Base-by-base conservation (phyloP, 2,113 vertebrate species). In the Microtus oregoni region DNA sequence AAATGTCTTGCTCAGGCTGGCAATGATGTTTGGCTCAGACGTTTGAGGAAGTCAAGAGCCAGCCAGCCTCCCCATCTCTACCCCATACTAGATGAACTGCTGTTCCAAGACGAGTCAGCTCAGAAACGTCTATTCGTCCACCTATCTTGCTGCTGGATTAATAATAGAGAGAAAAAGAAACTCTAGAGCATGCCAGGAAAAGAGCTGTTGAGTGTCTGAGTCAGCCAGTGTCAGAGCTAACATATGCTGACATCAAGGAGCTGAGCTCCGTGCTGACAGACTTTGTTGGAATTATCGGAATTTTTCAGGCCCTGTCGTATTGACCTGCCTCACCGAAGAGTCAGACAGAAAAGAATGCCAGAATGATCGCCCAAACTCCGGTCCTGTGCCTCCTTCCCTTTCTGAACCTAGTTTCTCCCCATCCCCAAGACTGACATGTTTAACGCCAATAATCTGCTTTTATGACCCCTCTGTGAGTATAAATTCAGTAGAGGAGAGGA, bases 261-360 rank as follows among this genome's bases (percentile, higher is more conserved):
- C 61, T 91, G 30, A 26, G 20, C n/a, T 76, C 44, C 28, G 41
- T 35, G 52, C 68, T 95, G 75, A 91, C 61, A 63, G 30, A 47
- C 44, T 90, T 86, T 75, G 61, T 63, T 95, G 93, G 85, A 93
- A 93, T 95, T 92, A 86, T 2, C 0, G 10, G 93, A 92, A 96
- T 86, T 86, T 96, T 96, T 85, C 52, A 88, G 88, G 24, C 44
- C 89, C 14, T 17, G 58, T 94, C 61, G 35, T 55, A 52, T 67
- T 63, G 65, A 52, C 20, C 24, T 86, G 65, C 86, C 55, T 94
- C 35, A 76, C 4, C 0, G 6, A 77, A 26, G 78, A 73, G 35
- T 90, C 65, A 94, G 50, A 94, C 17, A 92, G 72, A 94, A n/a
- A 83, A 41, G 58, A 85, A 65, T 86, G 17, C 44, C 63, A 90